Percentiles rank a stretch among this genome's conserved stretches.
Evolutionary conservation across 2,888 invertebrate species (phyloP).

Genomic region (Hedya salicella): DNA sequence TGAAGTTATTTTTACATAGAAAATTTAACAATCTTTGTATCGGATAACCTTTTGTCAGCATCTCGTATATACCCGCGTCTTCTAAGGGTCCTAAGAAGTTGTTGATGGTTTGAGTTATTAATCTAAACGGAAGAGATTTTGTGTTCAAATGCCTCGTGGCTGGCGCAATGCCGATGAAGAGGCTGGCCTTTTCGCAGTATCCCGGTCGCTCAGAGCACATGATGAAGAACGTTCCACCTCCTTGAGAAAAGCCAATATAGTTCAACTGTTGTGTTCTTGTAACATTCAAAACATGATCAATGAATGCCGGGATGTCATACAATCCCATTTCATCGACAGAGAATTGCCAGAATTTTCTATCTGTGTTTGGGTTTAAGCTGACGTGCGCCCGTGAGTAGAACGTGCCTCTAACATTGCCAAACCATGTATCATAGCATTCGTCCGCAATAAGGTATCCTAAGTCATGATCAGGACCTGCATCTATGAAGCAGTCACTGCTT

Average conservation of each 20-base stretch:
- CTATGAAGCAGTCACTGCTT: constrained; percentile 30
- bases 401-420: constrained; percentile 51
- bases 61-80: constrained; percentile 30
- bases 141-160: constrained; percentile 72
- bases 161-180: constrained; percentile 85
- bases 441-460: constrained; percentile 57
- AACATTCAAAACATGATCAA: constrained; percentile 14
- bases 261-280: constrained; percentile 14
- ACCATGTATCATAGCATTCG: constrained; percentile 52
- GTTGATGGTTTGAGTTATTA: constrained; percentile 17
- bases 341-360: constrained; percentile 83
- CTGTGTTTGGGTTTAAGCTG: constrained; percentile 60
- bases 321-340: constrained; percentile 83
- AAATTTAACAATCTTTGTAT: constrained; percentile 14
- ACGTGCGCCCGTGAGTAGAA: constrained; percentile 81
- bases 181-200: constrained; percentile 83
- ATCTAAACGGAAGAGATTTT: constrained; percentile 49
- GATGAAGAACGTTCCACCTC: constrained; percentile 54
- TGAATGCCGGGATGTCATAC: constrained; percentile 86
- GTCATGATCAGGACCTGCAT: constrained; percentile 43
- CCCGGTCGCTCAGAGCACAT: constrained; percentile 83
- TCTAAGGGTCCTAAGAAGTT: constrained; percentile 5
- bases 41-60: constrained; percentile 28
- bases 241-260: constrained; percentile 33
- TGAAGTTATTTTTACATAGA: constrained; percentile 3